Base-by-base conservation (phyloP, 2,888 invertebrate genomes). In the Caenorhabditis sp. region DNA sequence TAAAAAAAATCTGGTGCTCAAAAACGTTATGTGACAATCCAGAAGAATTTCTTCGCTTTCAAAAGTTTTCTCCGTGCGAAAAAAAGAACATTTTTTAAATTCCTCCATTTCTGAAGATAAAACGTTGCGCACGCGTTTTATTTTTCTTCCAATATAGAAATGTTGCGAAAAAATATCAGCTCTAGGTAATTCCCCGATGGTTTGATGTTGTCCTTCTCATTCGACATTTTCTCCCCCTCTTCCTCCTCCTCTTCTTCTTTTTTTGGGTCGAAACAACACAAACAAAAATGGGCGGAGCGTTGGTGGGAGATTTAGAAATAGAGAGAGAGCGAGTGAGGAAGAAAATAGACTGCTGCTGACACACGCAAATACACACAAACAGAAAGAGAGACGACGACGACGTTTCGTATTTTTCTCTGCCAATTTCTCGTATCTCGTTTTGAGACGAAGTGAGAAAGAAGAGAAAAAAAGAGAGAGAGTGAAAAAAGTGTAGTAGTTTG, bases 101-200 rank as follows among this genome's bases (percentile, higher is more conserved):
- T n/a, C n/a, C n/a, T n/a, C n/a, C n/a, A n/a, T n/a, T n/a, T n/a
- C n/a, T n/a, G n/a, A n/a, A n/a, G n/a, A 31, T 31, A 4, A 14
- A 49, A 49, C 5, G 49, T 4, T 4, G 49, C n/a, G 49, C 49
- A 49, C 14, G 8, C 10, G 5, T 19, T 19, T 66, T 50, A 27
- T 8, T 53, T 59, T 59, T 17, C 49, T 31, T 31, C 31, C 31
- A 31, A 31, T 31, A 31, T 31, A 31, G 10, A 43, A 43, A 43
- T 43, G 43, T 43, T 43, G 43, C 43, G 12, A 43, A 51, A 51
- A 51, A 51, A 51, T 51, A 23, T 31, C 61, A 66, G 62, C 62
- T 62, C 66, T 70, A 70, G 66, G 70, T 70, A 66, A 70, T 70
- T 70, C 70, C 70, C 70, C 66, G 61, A 57, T 69, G 69, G 65